Base-by-base conservation (phyloP, 2,888 invertebrate species). In the Pseudococcus viburni region DNA sequence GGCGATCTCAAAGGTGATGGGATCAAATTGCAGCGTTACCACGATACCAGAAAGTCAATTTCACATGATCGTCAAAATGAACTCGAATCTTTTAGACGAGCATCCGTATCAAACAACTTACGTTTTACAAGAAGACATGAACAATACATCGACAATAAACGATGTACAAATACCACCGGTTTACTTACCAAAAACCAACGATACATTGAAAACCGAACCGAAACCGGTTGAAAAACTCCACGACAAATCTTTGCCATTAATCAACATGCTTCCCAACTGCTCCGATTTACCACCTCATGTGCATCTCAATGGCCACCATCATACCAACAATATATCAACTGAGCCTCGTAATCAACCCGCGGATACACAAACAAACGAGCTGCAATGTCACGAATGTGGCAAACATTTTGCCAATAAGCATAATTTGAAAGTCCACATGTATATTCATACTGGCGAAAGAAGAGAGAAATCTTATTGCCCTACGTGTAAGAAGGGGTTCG, bases 401-500 rank as follows among this genome's bases (percentile, higher is more conserved):
- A 90, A 90, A 86, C 86, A 84, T 26, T 90, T 90, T 68, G 89
- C 90, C 42, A 90, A 90, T 51, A 89, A 89, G 19, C 90, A 90
- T 87, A 89, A 89, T 9, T 88, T 90, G 33, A 90, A 90, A 89
- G 89, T 90, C 12, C 90, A 90, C 33, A 89, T 88, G 64, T 85
- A 88, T 9, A 89, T 85, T 59, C 90, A 90, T 86, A 89, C 89
- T 12, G 89, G 89, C 7, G 90, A 89, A 85, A 89, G 84, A 17
- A 73, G 88, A 33, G 84, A 88, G 19, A 89, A 89, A 85, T 89
- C 88, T 48, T 89, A 89, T 73, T 90, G 90, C 85, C 88, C 89
- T 26, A 89, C 89, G n/a, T 90, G 90, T 88, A 89, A 89, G 42
- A 89, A 90, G 88, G 89, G 90, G 51, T 90, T 90, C 89, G 89